phyloP scores from a whole-genome alignment of 2,888 invertebrate genomes.

The Cetonia aurata region DNA sequence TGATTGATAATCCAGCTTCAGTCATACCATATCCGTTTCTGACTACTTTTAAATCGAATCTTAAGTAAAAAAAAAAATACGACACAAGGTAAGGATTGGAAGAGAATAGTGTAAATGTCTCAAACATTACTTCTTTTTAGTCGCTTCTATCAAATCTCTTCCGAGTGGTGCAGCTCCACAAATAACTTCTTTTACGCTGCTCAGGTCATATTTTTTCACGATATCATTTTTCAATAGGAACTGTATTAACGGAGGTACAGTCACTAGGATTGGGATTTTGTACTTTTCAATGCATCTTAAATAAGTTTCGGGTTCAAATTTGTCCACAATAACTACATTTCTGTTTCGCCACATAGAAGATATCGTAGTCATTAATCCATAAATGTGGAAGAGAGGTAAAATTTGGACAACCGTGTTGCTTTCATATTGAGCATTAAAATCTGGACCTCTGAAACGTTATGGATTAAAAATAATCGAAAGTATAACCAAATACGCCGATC shows the following conservation, averaged over 20 bases:
- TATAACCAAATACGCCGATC: too few relatives aligned
- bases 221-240: slow-evolving; percentile 85
- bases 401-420: neutral
- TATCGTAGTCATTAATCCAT: slow-evolving; percentile 25
- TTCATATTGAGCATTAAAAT: neutral
- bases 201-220: slow-evolving; percentile 80
- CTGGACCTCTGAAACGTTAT: slow-evolving; percentile 5
- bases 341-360: slow-evolving; percentile 7
- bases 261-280: slow-evolving; percentile 64
- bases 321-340: slow-evolving; percentile 25
- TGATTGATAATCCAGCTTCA: slow-evolving; percentile 75
- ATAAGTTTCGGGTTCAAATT: slow-evolving; percentile 35
- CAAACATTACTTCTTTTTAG: slow-evolving; percentile 35
- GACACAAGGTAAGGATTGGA: neutral
- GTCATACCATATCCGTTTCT: slow-evolving; percentile 82
- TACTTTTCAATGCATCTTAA: slow-evolving; percentile 33
- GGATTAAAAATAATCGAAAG: too few relatives aligned
- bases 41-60: slow-evolving; percentile 33
- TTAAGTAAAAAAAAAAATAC: slow-evolving; percentile 20
- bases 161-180: slow-evolving; percentile 87
- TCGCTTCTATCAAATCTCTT: slow-evolving; percentile 55
- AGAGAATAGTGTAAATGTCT: neutral
- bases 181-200: slow-evolving; percentile 75
- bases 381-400: slow-evolving; percentile 40
- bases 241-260: slow-evolving; percentile 86